These are phyloP conservation scores for Chelonoidis abingdonii DNA, from an alignment of 2,113 vertebrate genomes.

Conservation along the genomic window DNA sequence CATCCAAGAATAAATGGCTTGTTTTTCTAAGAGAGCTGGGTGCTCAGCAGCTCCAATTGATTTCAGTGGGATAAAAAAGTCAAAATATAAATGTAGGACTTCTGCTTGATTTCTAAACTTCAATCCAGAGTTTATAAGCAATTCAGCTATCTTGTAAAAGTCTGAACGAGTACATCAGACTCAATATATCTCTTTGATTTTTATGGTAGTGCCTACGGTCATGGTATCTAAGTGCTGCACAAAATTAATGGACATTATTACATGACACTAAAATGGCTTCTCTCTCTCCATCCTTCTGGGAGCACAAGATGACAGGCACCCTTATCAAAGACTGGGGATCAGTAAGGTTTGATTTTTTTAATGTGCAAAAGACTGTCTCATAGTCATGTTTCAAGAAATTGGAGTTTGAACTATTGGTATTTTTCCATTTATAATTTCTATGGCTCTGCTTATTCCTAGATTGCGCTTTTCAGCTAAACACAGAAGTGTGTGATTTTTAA, in stretches of 20 bases:
- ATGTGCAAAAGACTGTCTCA: neutral
- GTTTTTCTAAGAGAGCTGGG: neutral
- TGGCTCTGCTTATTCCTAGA: neutral
- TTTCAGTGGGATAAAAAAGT: neutral
- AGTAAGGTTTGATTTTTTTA: neutral
- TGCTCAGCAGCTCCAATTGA: neutral
- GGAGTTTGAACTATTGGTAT: neutral
- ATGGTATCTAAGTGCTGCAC: neutral
- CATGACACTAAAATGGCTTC: neutral
- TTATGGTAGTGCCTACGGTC: neutral
- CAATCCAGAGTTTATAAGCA: neutral
- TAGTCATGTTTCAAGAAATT: neutral
- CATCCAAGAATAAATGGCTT: neutral
- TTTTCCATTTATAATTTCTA: neutral
- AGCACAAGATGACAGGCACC: neutral
- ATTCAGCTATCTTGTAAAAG: neutral
- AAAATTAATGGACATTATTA: neutral
- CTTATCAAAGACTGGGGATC: neutral
- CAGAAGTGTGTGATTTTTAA: neutral
- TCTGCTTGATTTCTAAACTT: neutral
- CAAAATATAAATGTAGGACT: neutral
- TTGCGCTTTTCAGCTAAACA: neutral
- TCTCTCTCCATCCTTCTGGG: neutral
- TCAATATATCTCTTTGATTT: neutral
- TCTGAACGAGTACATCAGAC: neutral